Evolutionary conservation across 2,888 invertebrate genomes (phyloP).

Genomic region (Drosophila antonietae): DNA sequence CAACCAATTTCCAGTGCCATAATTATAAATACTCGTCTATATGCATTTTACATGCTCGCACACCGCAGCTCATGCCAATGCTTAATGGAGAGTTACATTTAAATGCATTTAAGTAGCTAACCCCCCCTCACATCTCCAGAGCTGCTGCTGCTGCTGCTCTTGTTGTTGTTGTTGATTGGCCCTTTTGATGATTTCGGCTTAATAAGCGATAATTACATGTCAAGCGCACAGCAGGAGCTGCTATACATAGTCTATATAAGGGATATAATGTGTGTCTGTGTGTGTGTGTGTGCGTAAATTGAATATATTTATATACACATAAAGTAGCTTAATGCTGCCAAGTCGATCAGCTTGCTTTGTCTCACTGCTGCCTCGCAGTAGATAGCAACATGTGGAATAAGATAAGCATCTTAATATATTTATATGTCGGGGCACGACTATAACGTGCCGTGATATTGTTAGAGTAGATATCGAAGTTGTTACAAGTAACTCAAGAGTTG

Average conservation of each 20-base stretch:
- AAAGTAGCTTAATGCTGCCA: conserved; percentile 16
- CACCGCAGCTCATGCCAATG: conserved; percentile 30
- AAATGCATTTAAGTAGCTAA: conserved; percentile 78
- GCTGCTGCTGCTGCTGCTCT: no score
- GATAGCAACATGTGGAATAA: no score
- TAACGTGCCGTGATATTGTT: no score
- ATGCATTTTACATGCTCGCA: conserved; percentile 24
- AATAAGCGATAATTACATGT: conserved; percentile 70
- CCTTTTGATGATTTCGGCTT: conserved; percentile 53
- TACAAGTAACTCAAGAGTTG: no score
- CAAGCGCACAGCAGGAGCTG: conserved; percentile 30
- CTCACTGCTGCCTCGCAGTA: background rate
- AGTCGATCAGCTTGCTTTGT: conserved; percentile 1
- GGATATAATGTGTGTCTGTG: background rate
- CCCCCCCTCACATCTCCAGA: conserved; percentile 19
- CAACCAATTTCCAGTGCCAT: conserved; percentile 66
- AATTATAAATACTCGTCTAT: conserved; percentile 66
- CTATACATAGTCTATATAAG: conserved; percentile 7
- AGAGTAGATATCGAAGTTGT: no score
- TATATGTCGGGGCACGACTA: no score
- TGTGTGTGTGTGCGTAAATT: conserved; percentile 10
- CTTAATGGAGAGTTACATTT: conserved; percentile 75
- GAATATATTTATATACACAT: background rate
- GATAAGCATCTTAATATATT: no score
- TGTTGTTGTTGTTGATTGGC: conserved; percentile 42